Conservation (phyloP, 2,797 vertebrate genomes). For the Cirrhinus mrigala region DNA sequence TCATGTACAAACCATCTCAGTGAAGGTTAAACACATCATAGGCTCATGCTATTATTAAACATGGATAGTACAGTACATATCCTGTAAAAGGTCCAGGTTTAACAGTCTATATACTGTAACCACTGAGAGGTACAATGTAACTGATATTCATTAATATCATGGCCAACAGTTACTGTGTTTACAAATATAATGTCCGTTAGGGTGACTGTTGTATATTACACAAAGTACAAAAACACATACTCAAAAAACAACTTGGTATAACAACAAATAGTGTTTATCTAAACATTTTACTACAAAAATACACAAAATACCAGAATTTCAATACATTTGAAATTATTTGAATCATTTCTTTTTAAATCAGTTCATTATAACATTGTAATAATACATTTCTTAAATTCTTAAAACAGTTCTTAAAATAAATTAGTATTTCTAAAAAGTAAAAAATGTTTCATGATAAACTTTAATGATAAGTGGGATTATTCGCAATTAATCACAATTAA, state of each 20-base stretch:
- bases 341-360: background rate
- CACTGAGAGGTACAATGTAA: background rate
- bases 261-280: background rate
- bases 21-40: slow-evolving; percentile 28
- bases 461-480: too few relatives aligned
- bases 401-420: background rate
- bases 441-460: background rate
- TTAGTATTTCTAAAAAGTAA: background rate
- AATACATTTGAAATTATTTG: background rate
- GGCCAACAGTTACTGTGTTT: background rate
- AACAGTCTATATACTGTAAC: background rate
- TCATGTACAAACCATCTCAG: background rate
- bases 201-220: background rate
- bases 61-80: background rate
- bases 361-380: background rate
- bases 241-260: background rate
- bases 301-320: background rate
- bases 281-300: background rate
- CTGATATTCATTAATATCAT: slow-evolving; percentile 9
- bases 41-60: slow-evolving; percentile 9
- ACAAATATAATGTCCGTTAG: background rate
- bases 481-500: too few relatives aligned
- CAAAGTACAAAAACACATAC: background rate
- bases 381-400: background rate
- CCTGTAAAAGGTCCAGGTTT: background rate